Base-by-base conservation (phyloP, 2,113 vertebrate genomes). In the Salvator merianae region DNA sequence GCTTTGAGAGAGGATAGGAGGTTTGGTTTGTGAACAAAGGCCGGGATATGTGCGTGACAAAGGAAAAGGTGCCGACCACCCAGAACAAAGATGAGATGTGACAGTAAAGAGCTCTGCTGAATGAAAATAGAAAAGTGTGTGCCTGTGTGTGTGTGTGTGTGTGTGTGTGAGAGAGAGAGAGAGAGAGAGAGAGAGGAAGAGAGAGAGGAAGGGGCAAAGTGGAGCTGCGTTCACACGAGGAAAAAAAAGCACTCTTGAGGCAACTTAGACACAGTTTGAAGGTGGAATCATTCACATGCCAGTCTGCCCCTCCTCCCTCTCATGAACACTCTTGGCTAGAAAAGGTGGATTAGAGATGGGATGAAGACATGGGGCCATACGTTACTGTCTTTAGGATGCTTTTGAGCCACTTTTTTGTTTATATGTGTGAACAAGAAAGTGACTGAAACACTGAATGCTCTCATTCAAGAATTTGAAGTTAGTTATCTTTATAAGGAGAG, bases 401-500 rank as follows among this genome's bases (percentile, higher is more conserved):
- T n/a, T 9, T 47, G 43, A 47, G 43, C 43, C 2, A 47, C 43
- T 47, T 9, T 47, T 9, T 9, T 47, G 5, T 47, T 47, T 47
- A 5, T 47, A 9, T 47, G 10, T 47, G 43, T 47, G 43, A 47
- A 47, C 43, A 6, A 50, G 84, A 83, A 90, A 81, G 1, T 62
- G 50, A 30, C 50, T 86, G 0, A 10, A 18, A 55, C 77, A 84
- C 38, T 24, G 86, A 30, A 47, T 77, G 62, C 86, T 43, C 74
- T 84, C 12, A 24, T 47, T n/a, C n/a, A n/a, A n/a, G n/a, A n/a
- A n/a, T n/a, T n/a, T n/a, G n/a, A n/a, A n/a, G n/a, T n/a, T n/a
- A n/a, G n/a, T n/a, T n/a, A n/a, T n/a, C n/a, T n/a, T n/a, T 84
- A 73, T 82, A 81, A 84, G 32, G 86, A 55, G 18, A 55, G 74